phyloP scores from a whole-genome alignment of 30 jellyfish, hydroid and myxozoan species.

The Aurelia sp. region DNA sequence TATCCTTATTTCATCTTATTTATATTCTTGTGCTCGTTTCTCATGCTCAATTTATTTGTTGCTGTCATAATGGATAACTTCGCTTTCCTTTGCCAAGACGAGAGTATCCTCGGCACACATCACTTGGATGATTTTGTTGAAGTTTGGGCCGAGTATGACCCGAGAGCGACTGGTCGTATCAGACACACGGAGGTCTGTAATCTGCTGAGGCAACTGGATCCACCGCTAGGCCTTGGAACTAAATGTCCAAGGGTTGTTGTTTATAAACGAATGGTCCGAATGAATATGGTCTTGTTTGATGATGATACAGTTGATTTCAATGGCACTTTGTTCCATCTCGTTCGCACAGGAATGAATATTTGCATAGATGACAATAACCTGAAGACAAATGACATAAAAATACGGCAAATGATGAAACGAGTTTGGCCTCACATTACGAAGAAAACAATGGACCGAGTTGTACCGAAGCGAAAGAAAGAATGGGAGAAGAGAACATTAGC shows the following conservation, averaged over 20 bases:
- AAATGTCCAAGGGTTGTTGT: conserved; percentile 74
- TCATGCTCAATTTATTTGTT: conserved; percentile 66
- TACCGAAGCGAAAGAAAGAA: conserved; percentile 77
- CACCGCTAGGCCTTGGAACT: conserved; percentile 74
- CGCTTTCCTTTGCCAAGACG: conserved; percentile 67
- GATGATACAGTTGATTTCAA: conserved; percentile 86
- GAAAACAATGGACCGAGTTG: conserved; percentile 84
- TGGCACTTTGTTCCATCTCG: conserved; percentile 85
- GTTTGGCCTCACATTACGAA: conserved; percentile 81
- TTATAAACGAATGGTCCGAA: conserved; percentile 81
- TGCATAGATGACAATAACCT: conserved; percentile 80
- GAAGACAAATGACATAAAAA: conserved; percentile 76
- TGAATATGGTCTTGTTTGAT: conserved; percentile 81
- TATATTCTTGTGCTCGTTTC: conserved; percentile 50
- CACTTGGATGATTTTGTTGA: conserved; percentile 66
- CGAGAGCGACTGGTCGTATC: conserved; percentile 75
- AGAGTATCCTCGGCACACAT: conserved; percentile 63
- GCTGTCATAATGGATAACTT: conserved; percentile 76
- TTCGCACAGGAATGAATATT: conserved; percentile 86
- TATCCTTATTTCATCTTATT: conserved; percentile 50
- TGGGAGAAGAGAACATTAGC: conserved; percentile 69
- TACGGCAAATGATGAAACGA: conserved; percentile 78
- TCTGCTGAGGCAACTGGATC: conserved; percentile 61
- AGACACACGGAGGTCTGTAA: conserved; percentile 72
- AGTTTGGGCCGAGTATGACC: conserved; percentile 73